These are phyloP conservation scores for Eristalinus aeneus DNA, from an alignment of 2,888 invertebrate genomes.

Conservation along the genomic window DNA sequence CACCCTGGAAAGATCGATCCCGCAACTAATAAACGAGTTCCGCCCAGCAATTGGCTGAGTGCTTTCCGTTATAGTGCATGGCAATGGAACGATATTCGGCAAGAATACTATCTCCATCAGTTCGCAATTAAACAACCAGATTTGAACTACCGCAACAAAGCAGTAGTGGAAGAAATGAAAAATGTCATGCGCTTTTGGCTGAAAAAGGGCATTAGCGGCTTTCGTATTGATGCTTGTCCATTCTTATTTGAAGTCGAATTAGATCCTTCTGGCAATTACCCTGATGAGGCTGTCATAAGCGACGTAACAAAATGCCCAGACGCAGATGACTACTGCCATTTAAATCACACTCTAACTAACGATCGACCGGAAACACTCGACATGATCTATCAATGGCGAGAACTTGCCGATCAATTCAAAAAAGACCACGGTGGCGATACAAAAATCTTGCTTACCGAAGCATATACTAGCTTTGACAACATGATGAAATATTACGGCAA, in stretches of 20 bases:
- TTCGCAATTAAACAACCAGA: conserved; percentile 85
- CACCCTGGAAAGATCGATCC: conserved; percentile 79
- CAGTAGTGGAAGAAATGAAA: conserved; percentile 81
- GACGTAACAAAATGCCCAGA: conserved; percentile 79
- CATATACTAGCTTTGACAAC: conserved; percentile 81
- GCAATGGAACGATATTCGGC: conserved; percentile 83
- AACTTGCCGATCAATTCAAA: conserved; percentile 83
- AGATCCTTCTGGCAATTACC: conserved; percentile 48
- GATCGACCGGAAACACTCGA: conserved; percentile 84
- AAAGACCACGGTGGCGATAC: conserved; percentile 78
- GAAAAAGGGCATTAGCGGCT: conserved; percentile 83
- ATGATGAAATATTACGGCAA: conserved; percentile 84
- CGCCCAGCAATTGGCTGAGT: conserved; percentile 82
- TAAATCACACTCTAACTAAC: conserved; percentile 84
- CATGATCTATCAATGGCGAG: conserved; percentile 85
- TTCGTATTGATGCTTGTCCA: conserved; percentile 81
- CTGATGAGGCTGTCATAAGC: conserved; percentile 80
- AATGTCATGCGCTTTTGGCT: conserved; percentile 86
- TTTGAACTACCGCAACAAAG: conserved; percentile 83
- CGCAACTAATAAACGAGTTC: conserved; percentile 74
- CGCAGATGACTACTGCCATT: conserved; percentile 82
- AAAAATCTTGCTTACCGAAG: conserved; percentile 84
- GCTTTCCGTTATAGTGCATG: conserved; percentile 84
- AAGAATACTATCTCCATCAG: conserved; percentile 85
- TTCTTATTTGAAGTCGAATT: conserved; percentile 79